A percentile compares a stretch with the other conserved stretches of the same genome.
Conservation (phyloP, 2,888 invertebrate species). For the Synanthedon formicaeformis region DNA sequence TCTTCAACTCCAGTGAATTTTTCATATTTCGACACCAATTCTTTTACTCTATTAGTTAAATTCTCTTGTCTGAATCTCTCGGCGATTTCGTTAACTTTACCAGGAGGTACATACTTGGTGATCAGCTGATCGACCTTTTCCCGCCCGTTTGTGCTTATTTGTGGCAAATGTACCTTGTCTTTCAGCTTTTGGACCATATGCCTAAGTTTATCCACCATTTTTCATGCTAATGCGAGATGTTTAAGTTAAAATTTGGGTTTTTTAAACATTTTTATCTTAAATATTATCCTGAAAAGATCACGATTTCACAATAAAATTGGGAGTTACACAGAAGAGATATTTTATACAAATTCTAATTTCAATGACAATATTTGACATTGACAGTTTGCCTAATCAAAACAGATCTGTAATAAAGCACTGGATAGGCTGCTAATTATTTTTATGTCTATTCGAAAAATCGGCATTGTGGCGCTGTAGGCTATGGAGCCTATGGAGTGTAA, state of each 20-base stretch:
- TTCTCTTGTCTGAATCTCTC: slow-evolving; percentile 48
- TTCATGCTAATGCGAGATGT: slow-evolving; percentile 30
- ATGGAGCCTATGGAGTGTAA: no score
- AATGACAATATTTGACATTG: no score
- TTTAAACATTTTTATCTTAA: slow-evolving; percentile 14
- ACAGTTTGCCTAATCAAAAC: no score
- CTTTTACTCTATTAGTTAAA: slow-evolving; percentile 42
- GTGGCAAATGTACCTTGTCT: slow-evolving; percentile 41
- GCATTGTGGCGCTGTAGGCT: no score
- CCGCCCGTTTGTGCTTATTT: slow-evolving; percentile 27
- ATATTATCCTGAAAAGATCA: slow-evolving; percentile 14
- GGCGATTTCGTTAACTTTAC: slow-evolving; percentile 44
- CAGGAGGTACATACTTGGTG: slow-evolving; percentile 44
- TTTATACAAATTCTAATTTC: no score
- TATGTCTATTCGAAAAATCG: no score
- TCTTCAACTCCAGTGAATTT: slow-evolving; percentile 82
- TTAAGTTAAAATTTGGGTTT: slow-evolving; percentile 15
- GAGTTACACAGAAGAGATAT: no score
- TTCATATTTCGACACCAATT: slow-evolving; percentile 74
- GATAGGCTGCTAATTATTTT: no score
- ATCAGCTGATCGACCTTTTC: slow-evolving; percentile 52
- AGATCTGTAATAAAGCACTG: no score
- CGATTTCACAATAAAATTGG: no score
- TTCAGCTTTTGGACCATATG: slow-evolving; percentile 45
- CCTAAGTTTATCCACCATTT: slow-evolving; percentile 57